These are phyloP conservation scores for Nettapus auritus DNA, from an alignment of 2,113 vertebrate genomes.

Conservation along the genomic window DNA sequence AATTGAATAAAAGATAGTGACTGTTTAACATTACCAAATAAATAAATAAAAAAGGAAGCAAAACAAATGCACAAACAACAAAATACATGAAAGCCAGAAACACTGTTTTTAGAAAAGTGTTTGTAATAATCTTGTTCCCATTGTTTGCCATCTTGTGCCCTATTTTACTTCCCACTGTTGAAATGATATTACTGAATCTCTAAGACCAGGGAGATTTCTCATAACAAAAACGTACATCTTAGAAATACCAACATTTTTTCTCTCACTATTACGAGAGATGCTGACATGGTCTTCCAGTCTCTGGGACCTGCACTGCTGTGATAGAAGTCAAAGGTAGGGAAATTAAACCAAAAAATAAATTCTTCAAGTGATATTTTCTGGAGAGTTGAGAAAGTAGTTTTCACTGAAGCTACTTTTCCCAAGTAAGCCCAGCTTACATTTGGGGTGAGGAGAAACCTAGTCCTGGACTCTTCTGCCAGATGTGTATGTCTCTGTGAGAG, in stretches of 20 bases:
- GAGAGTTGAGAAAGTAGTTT: not conserved
- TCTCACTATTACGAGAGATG: not conserved
- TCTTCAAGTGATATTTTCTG: not conserved
- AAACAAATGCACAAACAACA: not conserved
- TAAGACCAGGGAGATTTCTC: not conserved
- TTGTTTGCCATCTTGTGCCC: not conserved
- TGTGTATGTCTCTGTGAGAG: not conserved
- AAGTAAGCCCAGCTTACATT: not conserved
- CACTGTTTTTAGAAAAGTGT: not conserved
- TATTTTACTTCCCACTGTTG: not conserved
- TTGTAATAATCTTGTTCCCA: not conserved
- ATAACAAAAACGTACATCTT: not conserved
- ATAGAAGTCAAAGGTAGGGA: not conserved
- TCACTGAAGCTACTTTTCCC: not conserved
- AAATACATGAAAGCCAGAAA: not conserved
- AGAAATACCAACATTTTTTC: not conserved
- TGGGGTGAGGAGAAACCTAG: not conserved
- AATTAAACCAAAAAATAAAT: not conserved
- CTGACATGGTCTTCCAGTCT: not conserved
- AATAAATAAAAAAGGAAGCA: too few species aligned
- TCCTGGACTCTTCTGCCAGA: not conserved
- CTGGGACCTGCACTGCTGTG: not conserved
- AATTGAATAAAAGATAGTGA: not conserved
- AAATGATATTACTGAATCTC: not conserved
- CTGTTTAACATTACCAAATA: not conserved